phyloP scores from a whole-genome alignment of 2,888 invertebrate genomes.

The Exephanes ischioxanthus region DNA sequence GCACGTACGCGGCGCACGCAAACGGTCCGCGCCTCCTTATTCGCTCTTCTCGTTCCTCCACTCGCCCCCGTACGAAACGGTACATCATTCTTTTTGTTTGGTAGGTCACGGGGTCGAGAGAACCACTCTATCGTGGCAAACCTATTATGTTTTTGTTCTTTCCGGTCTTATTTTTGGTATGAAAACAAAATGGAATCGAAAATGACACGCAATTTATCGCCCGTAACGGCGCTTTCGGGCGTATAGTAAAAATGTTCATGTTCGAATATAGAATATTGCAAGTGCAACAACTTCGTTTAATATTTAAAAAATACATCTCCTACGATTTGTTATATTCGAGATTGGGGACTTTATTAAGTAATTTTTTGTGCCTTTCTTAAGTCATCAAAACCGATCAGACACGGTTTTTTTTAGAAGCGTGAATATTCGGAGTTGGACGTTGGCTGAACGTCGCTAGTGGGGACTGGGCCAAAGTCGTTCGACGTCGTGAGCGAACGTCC shows the following conservation, averaged over 20 bases:
- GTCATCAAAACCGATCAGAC: too few relatives aligned
- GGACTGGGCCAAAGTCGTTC: too few relatives aligned
- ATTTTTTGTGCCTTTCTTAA: too few relatives aligned
- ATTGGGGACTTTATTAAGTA: too few relatives aligned
- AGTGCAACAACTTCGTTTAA: not conserved
- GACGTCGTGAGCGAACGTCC: too few relatives aligned
- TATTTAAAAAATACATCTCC: too few relatives aligned
- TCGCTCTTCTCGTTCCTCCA: constrained; percentile 29
- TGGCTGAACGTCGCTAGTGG: too few relatives aligned
- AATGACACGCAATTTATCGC: not conserved
- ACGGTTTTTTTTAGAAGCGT: too few relatives aligned
- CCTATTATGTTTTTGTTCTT: constrained; percentile 33
- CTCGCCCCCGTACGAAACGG: constrained; percentile 41
- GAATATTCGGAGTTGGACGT: too few relatives aligned
- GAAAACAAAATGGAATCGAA: not conserved
- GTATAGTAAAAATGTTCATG: not conserved
- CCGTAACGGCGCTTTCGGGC: not conserved
- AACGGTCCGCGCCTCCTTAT: constrained; percentile 29
- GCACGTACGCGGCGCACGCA: constrained; percentile 50
- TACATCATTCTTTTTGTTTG: constrained; percentile 57
- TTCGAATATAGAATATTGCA: not conserved
- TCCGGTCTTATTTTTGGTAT: constrained; percentile 25
- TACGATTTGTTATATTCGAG: too few relatives aligned
- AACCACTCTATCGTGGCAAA: constrained; percentile 56
- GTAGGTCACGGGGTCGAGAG: constrained; percentile 75